phyloP scores from a whole-genome alignment of 2,888 invertebrate genomes.

The Apotomis capreana region DNA sequence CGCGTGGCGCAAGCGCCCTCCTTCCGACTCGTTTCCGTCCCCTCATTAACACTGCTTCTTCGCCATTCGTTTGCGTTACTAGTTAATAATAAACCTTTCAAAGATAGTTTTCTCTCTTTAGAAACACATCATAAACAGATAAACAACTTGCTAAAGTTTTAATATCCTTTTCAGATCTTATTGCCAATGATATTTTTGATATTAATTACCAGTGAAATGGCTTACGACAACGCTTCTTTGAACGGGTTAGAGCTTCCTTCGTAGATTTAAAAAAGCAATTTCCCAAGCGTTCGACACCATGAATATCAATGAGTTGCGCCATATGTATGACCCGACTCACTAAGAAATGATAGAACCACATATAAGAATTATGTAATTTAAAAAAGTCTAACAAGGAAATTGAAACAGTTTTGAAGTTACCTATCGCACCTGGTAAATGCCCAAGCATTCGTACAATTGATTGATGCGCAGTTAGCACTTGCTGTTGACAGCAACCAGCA shows the following conservation, averaged over 20 bases:
- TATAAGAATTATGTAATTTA: background rate
- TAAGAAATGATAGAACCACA: background rate
- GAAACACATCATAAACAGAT: too few species aligned
- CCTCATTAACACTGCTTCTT: constrained; percentile 15
- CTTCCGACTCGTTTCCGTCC: constrained; percentile 31
- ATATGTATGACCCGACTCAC: constrained; percentile 8
- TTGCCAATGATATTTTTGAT: background rate
- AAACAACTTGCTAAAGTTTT: too few species aligned
- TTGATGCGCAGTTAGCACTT: background rate
- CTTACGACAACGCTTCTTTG: constrained; percentile 6
- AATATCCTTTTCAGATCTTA: background rate
- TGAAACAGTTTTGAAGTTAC: background rate
- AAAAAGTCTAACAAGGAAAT: background rate
- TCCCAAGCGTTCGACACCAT: constrained; percentile 24
- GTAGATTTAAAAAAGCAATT: constrained; percentile 21
- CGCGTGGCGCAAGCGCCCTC: constrained; percentile 32
- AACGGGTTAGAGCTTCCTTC: constrained; percentile 7
- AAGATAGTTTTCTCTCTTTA: too few species aligned
- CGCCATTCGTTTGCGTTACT: constrained; percentile 4
- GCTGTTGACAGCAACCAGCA: background rate
- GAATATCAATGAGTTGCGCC: constrained; percentile 33
- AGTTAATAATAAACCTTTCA: background rate
- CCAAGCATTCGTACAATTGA: background rate
- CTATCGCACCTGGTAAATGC: background rate
- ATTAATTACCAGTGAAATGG: constrained; percentile 3